These are phyloP conservation scores for Adelognathus sp. DNA, from an alignment of 2,888 invertebrate genomes.

Conservation along the genomic window DNA sequence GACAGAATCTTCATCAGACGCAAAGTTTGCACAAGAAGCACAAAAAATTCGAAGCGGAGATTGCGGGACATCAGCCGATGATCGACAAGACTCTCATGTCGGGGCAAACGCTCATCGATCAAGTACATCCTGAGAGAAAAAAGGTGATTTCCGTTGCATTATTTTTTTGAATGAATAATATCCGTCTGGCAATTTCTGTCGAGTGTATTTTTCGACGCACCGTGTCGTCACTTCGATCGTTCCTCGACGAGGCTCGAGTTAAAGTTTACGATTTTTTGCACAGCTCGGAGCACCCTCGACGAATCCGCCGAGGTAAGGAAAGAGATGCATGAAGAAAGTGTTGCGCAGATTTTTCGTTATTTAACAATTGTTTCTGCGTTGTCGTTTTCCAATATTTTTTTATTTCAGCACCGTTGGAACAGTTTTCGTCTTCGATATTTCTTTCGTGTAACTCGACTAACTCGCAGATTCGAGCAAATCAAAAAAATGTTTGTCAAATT, in stretches of 20 bases:
- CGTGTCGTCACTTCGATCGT: slow-evolving; percentile 15
- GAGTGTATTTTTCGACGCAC: slow-evolving; percentile 19
- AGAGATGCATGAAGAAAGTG: slow-evolving; percentile 67
- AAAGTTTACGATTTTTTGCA: slow-evolving; percentile 73
- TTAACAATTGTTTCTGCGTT: slow-evolving; percentile 30
- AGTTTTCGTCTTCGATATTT: slow-evolving; percentile 11
- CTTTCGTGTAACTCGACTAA: not conserved
- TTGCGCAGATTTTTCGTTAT: slow-evolving; percentile 54
- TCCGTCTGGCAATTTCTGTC: not conserved
- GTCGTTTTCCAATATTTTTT: slow-evolving; percentile 34
- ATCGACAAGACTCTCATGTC: slow-evolving; percentile 91
- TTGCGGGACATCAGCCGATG: slow-evolving; percentile 92
- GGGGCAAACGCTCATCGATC: slow-evolving; percentile 89
- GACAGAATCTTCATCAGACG: slow-evolving; percentile 94
- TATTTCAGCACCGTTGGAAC: slow-evolving; percentile 16
- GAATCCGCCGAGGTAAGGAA: slow-evolving; percentile 72
- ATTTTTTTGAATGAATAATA: no score
- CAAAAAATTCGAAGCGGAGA: slow-evolving; percentile 95
- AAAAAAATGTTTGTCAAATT: no score
- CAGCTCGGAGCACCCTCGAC: slow-evolving; percentile 73
- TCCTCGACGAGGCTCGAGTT: slow-evolving; percentile 51
- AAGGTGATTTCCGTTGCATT: no score
- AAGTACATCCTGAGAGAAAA: slow-evolving; percentile 90
- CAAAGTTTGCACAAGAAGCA: slow-evolving; percentile 96
- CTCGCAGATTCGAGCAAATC: not conserved